A percentile compares a stretch with the other conserved stretches of the same genome.
Conservation (phyloP, 1,140 invertebrate species). For the Drosophila miranda region DNA sequence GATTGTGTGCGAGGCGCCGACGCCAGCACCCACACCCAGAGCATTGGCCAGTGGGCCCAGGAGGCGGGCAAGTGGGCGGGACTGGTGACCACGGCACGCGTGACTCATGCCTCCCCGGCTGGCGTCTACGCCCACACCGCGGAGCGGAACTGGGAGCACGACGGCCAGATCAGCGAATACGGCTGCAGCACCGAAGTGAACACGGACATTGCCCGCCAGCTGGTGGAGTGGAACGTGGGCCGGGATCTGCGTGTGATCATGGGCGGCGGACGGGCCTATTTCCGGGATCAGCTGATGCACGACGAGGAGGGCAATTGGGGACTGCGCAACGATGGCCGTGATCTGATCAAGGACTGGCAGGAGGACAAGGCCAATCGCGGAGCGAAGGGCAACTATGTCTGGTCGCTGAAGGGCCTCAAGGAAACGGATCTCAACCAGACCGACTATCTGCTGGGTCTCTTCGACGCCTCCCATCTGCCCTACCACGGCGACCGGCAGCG, state of each 20-base stretch:
- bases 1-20: constrained; percentile 83
- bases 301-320: constrained; percentile 87
- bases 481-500: constrained; percentile 83
- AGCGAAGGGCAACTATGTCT: constrained; percentile 85
- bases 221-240: constrained; percentile 87
- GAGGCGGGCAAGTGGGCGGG: constrained; percentile 88
- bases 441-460: constrained; percentile 89
- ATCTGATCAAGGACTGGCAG: constrained; percentile 88
- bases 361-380: constrained; percentile 84
- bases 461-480: constrained; percentile 80
- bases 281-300: constrained; percentile 84
- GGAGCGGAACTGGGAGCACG: constrained; percentile 89
- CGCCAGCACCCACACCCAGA: constrained; percentile 84
- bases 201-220: constrained; percentile 89
- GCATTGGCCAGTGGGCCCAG: constrained; percentile 87
- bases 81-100: constrained; percentile 90
- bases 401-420: constrained; percentile 86
- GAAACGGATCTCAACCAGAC: constrained; percentile 85
- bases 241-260: constrained; percentile 86
- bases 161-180: constrained; percentile 83
- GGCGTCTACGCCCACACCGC: constrained; percentile 91
- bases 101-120: constrained; percentile 91
- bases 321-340: constrained; percentile 83
- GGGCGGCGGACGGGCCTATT: constrained; percentile 89
- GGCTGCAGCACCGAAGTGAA: constrained; percentile 70